Evolutionary conservation across 2,888 invertebrate genomes (phyloP).

Genomic region (Diaprepes abbreviatus): DNA sequence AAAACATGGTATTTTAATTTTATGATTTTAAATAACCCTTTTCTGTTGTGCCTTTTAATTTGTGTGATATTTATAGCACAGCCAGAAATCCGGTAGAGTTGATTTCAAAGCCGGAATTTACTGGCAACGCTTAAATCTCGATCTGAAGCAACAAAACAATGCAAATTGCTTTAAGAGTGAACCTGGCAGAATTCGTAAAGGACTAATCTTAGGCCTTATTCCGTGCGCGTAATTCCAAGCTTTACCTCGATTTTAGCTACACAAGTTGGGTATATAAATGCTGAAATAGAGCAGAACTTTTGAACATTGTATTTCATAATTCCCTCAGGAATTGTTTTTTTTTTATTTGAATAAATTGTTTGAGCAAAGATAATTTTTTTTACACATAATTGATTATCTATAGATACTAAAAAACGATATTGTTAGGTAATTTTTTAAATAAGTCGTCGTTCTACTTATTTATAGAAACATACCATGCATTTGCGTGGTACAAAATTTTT

Average conservation of each 20-base stretch:
- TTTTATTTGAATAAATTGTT: slow-evolving; percentile 15
- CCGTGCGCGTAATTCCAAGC: slow-evolving; percentile 44
- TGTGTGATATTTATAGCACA: slow-evolving; percentile 38
- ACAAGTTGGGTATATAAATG: slow-evolving; percentile 38
- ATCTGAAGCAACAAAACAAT: slow-evolving; percentile 57
- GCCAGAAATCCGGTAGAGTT: slow-evolving; percentile 37
- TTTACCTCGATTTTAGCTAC: slow-evolving; percentile 41
- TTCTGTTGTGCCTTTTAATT: slow-evolving; percentile 34
- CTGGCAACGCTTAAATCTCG: slow-evolving; percentile 49
- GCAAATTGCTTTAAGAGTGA: slow-evolving; percentile 56
- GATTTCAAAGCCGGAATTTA: slow-evolving; percentile 46
- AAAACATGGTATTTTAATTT: slow-evolving; percentile 33
- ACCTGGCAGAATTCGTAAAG: slow-evolving; percentile 55
- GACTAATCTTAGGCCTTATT: slow-evolving; percentile 46
- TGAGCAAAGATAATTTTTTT: neutral
- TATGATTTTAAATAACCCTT: slow-evolving; percentile 24
- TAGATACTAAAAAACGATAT: no score
- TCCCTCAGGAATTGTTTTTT: slow-evolving; percentile 11
- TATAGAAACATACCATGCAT: no score
- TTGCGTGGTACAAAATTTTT: no score
- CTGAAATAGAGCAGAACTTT: slow-evolving; percentile 39
- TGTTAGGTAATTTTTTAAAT: no score
- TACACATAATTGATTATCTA: no score
- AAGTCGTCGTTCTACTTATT: no score
- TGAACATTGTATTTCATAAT: slow-evolving; percentile 19